A percentile compares a stretch with the other conserved stretches of the same genome.
Conservation (phyloP, 1,140 invertebrate genomes). For the Dendrolimus kikuchii region DNA sequence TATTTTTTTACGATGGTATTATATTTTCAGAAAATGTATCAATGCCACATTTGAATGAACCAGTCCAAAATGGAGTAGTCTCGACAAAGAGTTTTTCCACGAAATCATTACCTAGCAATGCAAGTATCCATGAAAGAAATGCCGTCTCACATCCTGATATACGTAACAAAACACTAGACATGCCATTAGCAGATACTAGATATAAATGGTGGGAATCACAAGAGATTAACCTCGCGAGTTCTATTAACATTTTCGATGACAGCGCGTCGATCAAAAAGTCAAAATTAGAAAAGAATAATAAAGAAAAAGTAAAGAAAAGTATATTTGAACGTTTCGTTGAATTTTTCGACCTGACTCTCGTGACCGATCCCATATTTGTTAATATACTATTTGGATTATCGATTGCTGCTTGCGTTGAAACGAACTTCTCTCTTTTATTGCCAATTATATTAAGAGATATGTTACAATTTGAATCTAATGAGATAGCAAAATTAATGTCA, state of each 20-base stretch:
- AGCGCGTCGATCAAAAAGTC: slow-evolving; percentile 21
- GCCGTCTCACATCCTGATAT: slow-evolving; percentile 58
- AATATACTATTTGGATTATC: slow-evolving; percentile 80
- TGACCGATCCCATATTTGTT: slow-evolving; percentile 64
- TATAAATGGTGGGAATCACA: slow-evolving; percentile 68
- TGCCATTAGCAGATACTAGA: slow-evolving; percentile 34
- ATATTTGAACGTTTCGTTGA: slow-evolving; percentile 35
- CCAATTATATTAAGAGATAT: slow-evolving; percentile 78
- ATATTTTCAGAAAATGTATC: slow-evolving; percentile 28
- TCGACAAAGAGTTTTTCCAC: slow-evolving; percentile 47
- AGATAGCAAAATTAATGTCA: slow-evolving; percentile 77
- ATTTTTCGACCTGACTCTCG: slow-evolving; percentile 59
- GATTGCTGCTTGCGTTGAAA: slow-evolving; percentile 78
- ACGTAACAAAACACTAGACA: slow-evolving; percentile 32
- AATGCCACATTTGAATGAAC: slow-evolving; percentile 21
- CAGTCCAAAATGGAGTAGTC: slow-evolving; percentile 20
- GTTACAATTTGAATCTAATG: slow-evolving; percentile 66
- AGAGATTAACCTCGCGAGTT: slow-evolving; percentile 63
- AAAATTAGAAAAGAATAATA: slow-evolving; percentile 23
- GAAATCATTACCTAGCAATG: slow-evolving; percentile 34
- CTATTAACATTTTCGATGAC: slow-evolving; percentile 60
- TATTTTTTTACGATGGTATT: neutral
- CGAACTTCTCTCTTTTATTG: slow-evolving; percentile 78
- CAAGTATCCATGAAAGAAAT: slow-evolving; percentile 41
- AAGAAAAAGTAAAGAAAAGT: slow-evolving; percentile 26